phyloP scores from a whole-genome alignment of 2,888 invertebrate species.

The Diachrysia chrysitis region DNA sequence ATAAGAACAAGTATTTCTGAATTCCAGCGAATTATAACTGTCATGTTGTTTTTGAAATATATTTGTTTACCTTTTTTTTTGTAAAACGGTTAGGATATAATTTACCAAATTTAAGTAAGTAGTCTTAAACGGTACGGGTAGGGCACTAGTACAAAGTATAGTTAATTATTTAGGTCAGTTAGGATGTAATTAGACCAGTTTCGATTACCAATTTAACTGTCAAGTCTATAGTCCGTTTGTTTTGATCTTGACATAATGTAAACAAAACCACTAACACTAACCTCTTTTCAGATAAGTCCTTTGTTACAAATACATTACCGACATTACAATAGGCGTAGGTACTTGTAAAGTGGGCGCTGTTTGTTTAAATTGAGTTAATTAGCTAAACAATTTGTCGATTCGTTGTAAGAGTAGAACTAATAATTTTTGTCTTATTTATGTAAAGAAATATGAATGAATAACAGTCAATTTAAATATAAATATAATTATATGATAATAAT shows the following conservation, averaged over 20 bases:
- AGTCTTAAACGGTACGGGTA: too few relatives aligned
- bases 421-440: too few relatives aligned
- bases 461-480: too few relatives aligned
- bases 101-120: too few relatives aligned
- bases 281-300: slow-evolving; percentile 6
- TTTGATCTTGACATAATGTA: slow-evolving; percentile 2
- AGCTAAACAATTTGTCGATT: neutral
- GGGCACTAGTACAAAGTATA: too few relatives aligned
- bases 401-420: neutral
- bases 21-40: too few relatives aligned
- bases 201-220: neutral
- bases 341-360: neutral
- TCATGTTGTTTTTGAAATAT: too few relatives aligned
- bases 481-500: too few relatives aligned
- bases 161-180: neutral
- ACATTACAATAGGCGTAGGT: neutral
- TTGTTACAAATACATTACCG: neutral
- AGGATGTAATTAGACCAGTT: neutral
- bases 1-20: too few relatives aligned
- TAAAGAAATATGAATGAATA: too few relatives aligned
- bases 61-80: too few relatives aligned
- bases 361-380: neutral
- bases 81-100: too few relatives aligned
- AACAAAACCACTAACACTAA: slow-evolving; percentile 1
- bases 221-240: neutral